Base-by-base conservation (phyloP, 2,113 vertebrate species). In the Falco punctatus region DNA sequence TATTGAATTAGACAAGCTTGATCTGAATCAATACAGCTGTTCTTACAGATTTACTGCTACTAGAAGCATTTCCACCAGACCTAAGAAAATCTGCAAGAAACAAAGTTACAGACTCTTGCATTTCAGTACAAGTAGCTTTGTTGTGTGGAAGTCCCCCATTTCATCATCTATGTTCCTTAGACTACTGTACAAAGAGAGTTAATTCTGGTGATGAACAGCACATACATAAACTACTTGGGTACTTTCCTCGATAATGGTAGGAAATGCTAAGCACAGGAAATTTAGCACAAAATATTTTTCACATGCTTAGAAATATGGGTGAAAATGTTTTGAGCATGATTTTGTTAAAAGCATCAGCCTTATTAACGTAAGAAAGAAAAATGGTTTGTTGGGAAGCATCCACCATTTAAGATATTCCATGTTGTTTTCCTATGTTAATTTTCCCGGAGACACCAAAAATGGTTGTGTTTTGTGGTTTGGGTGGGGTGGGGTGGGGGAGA, bases 41-140 rank as follows among this genome's bases (percentile, higher is more conserved):
- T 92, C 75, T 78, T 74, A 78, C 64, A 88, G 81, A 85, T 64
- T 90, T 93, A 85, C 54, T 92, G 90, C 79, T 93, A 35, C 72
- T 93, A 71, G 78, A 61, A 92, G 30, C 24, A 20, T 38, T 80
- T 83, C 88, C 61, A 32, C 27, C 75, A 90, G 65, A 49, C 49
- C 74, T 26, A 52, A 83, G 87, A 79, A 93, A 92, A 92, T 20
- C 79, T 62, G 32, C 59, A 49, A 80, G 61, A 93, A 86, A 49
- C 21, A 35, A 79, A 91, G 59, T 51, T 79, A 82, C 12, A 82
- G 58, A 82, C n/a, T 73, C 48, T 9, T 46, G 32, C 21, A 46
- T 40, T 85, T 77, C 64, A 42, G 48, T 32, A 33, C 38, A 61
- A 67, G 54, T 7, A 48, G 21, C 20, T 66, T 30, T 55, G 21